Conservation (phyloP, 2,888 invertebrate species). For the Dusona sp. region DNA sequence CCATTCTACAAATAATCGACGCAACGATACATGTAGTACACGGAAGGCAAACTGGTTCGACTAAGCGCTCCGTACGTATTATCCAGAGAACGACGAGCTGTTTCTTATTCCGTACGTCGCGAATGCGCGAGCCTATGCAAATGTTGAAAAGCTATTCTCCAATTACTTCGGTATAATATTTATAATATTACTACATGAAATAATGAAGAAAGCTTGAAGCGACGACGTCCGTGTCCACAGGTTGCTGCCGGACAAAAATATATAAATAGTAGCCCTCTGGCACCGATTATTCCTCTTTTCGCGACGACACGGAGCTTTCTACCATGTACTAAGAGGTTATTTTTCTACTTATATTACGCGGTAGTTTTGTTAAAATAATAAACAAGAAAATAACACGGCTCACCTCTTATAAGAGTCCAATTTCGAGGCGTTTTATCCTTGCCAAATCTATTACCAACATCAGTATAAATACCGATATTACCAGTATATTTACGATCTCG, state of each 20-base stretch:
- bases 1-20: conserved; percentile 73
- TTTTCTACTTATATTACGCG: neutral
- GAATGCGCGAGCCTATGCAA: too few relatives aligned
- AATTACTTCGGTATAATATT: too few relatives aligned
- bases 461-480: neutral
- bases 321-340: neutral
- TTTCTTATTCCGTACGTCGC: neutral
- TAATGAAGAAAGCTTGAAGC: neutral
- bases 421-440: neutral
- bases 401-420: neutral
- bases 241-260: neutral
- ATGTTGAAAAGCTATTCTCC: too few relatives aligned
- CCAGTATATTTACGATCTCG: neutral
- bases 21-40: neutral
- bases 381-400: neutral
- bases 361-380: neutral
- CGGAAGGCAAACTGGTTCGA: neutral
- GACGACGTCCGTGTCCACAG: neutral
- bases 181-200: neutral
- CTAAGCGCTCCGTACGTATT: too few relatives aligned
- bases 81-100: neutral
- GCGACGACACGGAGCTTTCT: neutral
- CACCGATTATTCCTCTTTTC: neutral
- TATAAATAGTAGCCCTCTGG: neutral
- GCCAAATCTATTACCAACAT: neutral